Conservation (phyloP, 2,888 invertebrate genomes). For the Frankliniella intonsa region DNA sequence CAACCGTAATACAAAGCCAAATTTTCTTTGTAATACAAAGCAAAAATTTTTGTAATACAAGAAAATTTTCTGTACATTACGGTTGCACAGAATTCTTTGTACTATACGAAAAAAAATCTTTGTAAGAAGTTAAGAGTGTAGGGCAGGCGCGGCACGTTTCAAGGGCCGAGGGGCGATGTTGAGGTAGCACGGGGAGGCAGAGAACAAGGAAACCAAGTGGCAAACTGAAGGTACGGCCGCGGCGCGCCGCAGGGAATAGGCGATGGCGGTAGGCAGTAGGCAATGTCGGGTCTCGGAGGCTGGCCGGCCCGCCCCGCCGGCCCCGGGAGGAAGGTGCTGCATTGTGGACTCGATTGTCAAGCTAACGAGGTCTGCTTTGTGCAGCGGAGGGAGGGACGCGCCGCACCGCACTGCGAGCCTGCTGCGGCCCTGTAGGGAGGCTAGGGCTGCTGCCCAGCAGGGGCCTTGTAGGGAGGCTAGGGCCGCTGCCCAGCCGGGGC, state of each 20-base stretch:
- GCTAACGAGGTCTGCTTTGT: slow-evolving; percentile 9
- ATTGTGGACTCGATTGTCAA: background rate
- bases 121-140: too few relatives aligned
- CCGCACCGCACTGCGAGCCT: background rate
- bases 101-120: too few relatives aligned
- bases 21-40: too few relatives aligned
- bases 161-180: background rate
- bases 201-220: background rate
- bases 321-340: background rate
- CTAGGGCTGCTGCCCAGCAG: background rate
- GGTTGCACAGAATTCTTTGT: too few relatives aligned
- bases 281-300: too few relatives aligned
- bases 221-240: background rate
- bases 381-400: background rate
- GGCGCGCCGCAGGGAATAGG: background rate
- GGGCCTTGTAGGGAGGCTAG: background rate
- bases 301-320: background rate
- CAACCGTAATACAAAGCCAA: too few relatives aligned
- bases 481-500: too few relatives aligned
- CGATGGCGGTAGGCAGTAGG: background rate
- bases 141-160: too few relatives aligned
- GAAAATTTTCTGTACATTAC: too few relatives aligned
- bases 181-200: background rate
- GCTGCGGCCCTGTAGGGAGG: background rate
- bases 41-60: too few relatives aligned